phyloP scores from a whole-genome alignment of 2,888 invertebrate species.

The Drosophila prolongata region DNA sequence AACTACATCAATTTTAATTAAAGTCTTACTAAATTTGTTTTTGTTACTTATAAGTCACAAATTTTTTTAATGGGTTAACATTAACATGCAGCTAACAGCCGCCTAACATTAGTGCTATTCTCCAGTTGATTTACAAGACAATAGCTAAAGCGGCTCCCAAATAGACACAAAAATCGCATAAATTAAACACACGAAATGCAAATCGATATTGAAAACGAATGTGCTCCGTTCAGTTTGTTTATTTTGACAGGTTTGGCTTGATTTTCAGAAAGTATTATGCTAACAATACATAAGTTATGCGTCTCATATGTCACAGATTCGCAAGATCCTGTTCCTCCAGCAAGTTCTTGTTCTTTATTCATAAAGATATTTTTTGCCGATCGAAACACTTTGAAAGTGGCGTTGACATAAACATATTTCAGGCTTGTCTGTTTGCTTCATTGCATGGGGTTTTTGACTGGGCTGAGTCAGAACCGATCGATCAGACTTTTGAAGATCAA shows the following conservation, averaged over 20 bases:
- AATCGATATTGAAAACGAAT: conserved; percentile 64
- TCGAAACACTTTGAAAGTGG: neutral
- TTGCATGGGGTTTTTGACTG: conserved; percentile 12
- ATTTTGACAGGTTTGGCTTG: conserved; percentile 47
- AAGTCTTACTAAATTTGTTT: neutral
- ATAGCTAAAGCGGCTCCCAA: conserved; percentile 24
- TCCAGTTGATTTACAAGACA: conserved; percentile 39
- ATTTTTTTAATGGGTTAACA: conserved; percentile 6
- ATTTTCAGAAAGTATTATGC: conserved; percentile 44
- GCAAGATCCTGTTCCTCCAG: conserved; percentile 35
- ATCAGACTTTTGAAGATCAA: conserved; percentile 35
- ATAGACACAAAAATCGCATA: conserved; percentile 51
- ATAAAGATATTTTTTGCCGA: conserved; percentile 5
- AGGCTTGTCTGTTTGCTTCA: conserved; percentile 6
- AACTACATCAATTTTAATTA: too few species aligned
- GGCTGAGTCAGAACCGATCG: conserved; percentile 29
- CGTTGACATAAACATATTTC: conserved; percentile 27
- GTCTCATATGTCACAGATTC: conserved; percentile 33
- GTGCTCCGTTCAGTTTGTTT: conserved; percentile 48
- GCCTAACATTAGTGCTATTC: conserved; percentile 48
- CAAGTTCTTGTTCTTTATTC: conserved; percentile 20
- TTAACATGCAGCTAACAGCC: conserved; percentile 40
- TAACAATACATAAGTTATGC: conserved; percentile 64
- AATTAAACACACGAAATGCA: conserved; percentile 60
- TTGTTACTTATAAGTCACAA: neutral